A percentile compares a stretch with the other conserved stretches of the same genome.
phyloP scores from a whole-genome alignment of 2,888 invertebrate genomes.

The Tenthredo livida region DNA sequence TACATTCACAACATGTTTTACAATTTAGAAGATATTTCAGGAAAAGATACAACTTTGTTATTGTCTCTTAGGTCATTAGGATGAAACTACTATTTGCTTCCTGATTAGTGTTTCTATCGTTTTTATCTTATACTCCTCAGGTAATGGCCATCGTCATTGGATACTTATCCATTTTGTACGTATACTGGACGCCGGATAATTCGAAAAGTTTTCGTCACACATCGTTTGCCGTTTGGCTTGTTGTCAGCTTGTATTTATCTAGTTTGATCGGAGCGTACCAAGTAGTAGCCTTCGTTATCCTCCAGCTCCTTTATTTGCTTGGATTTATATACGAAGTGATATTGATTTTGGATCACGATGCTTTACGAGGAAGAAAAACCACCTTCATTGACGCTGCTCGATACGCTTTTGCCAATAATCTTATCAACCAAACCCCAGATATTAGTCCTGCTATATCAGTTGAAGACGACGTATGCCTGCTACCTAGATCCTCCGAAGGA shows the following conservation, averaged over 20 bases:
- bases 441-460: slow-evolving; percentile 24
- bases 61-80: not conserved
- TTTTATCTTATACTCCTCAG: slow-evolving; percentile 78
- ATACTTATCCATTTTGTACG: slow-evolving; percentile 86
- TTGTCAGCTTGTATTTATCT: slow-evolving; percentile 87
- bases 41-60: not conserved
- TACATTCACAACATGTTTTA: not conserved
- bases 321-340: slow-evolving; percentile 85
- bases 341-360: slow-evolving; percentile 79
- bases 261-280: slow-evolving; percentile 88
- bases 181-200: slow-evolving; percentile 88
- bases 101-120: not conserved
- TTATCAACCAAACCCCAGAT: slow-evolving; percentile 50
- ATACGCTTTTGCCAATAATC: slow-evolving; percentile 69
- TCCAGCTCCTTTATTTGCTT: slow-evolving; percentile 84
- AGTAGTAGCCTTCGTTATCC: slow-evolving; percentile 86
- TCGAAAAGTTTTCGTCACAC: slow-evolving; percentile 84
- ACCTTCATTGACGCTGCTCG: slow-evolving; percentile 71
- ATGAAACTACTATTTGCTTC: not conserved
- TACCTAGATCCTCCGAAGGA: slow-evolving; percentile 49
- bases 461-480: slow-evolving; percentile 42
- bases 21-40: not conserved
- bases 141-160: slow-evolving; percentile 84
- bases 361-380: slow-evolving; percentile 75
- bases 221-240: slow-evolving; percentile 88